Conservation (phyloP, 2,797 vertebrate genomes). For the Podargus strigoides region DNA sequence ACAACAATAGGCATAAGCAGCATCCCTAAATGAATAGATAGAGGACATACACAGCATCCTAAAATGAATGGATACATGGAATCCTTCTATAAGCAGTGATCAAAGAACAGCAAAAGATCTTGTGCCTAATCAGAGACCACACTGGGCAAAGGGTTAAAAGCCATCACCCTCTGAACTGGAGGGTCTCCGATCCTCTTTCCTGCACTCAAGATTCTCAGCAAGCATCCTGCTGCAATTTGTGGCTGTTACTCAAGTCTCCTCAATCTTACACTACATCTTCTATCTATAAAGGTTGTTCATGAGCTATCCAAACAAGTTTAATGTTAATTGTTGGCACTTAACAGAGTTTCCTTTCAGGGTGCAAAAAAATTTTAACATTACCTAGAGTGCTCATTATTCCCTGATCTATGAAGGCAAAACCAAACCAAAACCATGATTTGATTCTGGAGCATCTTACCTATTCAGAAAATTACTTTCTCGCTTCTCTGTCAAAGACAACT, state of each 20-base stretch:
- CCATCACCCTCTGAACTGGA: not conserved
- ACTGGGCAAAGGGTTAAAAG: not conserved
- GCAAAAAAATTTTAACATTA: not conserved
- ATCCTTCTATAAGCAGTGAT: not conserved
- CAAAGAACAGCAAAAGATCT: not conserved
- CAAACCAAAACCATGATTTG: not conserved
- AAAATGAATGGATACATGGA: not conserved
- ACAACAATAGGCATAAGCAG: not conserved
- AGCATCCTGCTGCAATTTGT: not conserved
- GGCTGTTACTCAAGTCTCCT: not conserved
- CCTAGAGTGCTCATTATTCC: not conserved
- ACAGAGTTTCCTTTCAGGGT: not conserved
- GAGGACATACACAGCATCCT: not conserved
- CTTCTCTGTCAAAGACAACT: not conserved
- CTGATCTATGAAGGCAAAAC: not conserved
- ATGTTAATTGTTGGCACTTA: not conserved
- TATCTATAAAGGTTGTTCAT: not conserved
- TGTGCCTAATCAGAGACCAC: not conserved
- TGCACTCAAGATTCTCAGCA: not conserved
- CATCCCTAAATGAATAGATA: not conserved
- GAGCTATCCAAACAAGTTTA: not conserved
- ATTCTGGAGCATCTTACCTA: not conserved
- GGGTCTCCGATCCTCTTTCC: not conserved
- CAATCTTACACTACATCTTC: not conserved
- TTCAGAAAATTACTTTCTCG: not conserved